Conservation (phyloP, 2,797 vertebrate genomes). For the Coregonus suidteri region DNA sequence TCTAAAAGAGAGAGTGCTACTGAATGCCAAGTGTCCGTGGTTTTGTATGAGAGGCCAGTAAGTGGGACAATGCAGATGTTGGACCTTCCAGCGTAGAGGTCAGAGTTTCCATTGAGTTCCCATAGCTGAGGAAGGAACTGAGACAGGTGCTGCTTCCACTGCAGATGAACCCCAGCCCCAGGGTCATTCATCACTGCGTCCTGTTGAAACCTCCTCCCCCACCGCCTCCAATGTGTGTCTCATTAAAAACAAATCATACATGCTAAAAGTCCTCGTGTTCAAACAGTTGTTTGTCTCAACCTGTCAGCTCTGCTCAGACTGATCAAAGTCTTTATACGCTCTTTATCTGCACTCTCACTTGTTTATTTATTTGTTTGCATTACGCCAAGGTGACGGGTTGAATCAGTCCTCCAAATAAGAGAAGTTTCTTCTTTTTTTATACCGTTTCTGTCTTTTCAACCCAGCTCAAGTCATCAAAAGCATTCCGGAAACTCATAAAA, state of each 20-base stretch:
- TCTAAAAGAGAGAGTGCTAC: neutral
- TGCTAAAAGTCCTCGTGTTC: constrained; percentile 32
- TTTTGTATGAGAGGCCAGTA: neutral
- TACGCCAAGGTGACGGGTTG: constrained; percentile 45
- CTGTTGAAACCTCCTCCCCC: constrained; percentile 11
- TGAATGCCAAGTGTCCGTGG: neutral
- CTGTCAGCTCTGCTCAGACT: constrained; percentile 25
- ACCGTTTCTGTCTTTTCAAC: constrained; percentile 42
- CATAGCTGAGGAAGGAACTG: neutral
- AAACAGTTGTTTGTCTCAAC: constrained; percentile 31
- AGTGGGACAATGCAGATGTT: neutral
- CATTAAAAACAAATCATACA: constrained; percentile 40
- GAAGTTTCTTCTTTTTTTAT: constrained; percentile 27
- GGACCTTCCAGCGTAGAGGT: neutral
- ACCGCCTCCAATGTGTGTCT: constrained; percentile 30
- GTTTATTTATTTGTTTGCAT: constrained; percentile 50
- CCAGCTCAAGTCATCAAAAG: constrained; percentile 56
- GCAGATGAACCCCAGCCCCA: neutral
- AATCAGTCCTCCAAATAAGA: constrained; percentile 32
- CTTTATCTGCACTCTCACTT: constrained; percentile 24
- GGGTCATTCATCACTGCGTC: constrained; percentile 8
- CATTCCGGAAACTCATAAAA: constrained; percentile 53
- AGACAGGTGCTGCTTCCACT: constrained; percentile 1
- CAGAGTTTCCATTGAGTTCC: neutral
- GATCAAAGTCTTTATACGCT: constrained; percentile 49